Conservation (phyloP, 30 jellyfish, hydroid and myxozoan species). For the Hydra vulgaris region DNA sequence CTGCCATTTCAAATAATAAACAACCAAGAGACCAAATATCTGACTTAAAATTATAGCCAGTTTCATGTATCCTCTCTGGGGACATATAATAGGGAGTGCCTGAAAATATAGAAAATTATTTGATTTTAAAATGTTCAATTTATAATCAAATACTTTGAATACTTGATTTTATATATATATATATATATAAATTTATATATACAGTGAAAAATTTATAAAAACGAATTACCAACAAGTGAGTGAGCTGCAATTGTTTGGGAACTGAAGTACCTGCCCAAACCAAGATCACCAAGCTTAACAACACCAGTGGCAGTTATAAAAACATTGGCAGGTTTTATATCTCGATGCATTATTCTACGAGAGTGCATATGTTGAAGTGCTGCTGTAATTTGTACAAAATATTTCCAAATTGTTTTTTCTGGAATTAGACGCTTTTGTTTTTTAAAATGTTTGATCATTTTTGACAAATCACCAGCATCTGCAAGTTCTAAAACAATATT, state of each 20-base stretch:
- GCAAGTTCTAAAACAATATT: conserved; percentile 90
- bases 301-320: conserved; percentile 94
- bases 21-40: conserved; percentile 99
- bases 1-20: conserved; percentile 95
- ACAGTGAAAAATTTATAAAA: neutral
- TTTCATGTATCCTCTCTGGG: conserved; percentile 95
- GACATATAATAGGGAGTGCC: conserved; percentile 99
- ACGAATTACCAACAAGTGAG: conserved; percentile 60
- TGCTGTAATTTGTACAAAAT: conserved; percentile 93
- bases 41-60: conserved; percentile 92
- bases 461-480: conserved; percentile 97
- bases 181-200: too few relatives aligned
- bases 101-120: conserved; percentile 11
- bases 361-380: conserved; percentile 98
- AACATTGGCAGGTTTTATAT: conserved; percentile 90
- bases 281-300: conserved; percentile 91
- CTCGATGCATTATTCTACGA: conserved; percentile 94
- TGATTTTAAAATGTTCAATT: neutral
- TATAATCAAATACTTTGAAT: too few relatives aligned
- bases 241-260: conserved; percentile 97
- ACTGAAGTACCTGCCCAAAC: conserved; percentile 89
- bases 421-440: conserved; percentile 84
- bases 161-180: too few relatives aligned
- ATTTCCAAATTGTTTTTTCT: conserved; percentile 93
- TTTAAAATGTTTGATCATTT: conserved; percentile 93